Evolutionary conservation across 1,140 invertebrate genomes (phyloP).

Genomic region (Zaprionus lachaisei): DNA sequence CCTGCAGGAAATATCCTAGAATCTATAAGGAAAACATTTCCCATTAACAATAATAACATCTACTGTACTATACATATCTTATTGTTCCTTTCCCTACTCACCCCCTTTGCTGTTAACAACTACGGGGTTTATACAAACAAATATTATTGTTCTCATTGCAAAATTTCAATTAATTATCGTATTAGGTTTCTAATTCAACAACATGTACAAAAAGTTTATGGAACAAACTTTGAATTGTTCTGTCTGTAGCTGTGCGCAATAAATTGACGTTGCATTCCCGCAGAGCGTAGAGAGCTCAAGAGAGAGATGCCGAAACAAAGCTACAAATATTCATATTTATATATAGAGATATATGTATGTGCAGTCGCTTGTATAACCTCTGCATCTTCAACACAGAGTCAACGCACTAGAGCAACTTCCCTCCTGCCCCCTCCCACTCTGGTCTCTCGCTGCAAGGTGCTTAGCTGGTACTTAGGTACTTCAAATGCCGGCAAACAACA

Average conservation of each 20-base stretch:
- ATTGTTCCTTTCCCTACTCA: neutral
- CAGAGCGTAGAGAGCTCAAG: neutral
- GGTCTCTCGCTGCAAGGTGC: neutral
- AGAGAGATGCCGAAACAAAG: neutral
- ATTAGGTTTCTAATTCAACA: neutral
- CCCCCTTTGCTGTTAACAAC: neutral
- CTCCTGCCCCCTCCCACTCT: neutral
- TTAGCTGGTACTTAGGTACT: slow-evolving; percentile 1
- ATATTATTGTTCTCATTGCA: neutral
- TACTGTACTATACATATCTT: neutral
- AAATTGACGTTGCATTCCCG: neutral
- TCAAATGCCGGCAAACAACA: slow-evolving; percentile 2
- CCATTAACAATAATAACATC: too few relatives aligned
- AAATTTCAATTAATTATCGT: slow-evolving; percentile 8
- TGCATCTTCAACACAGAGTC: neutral
- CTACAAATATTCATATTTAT: slow-evolving; percentile 4
- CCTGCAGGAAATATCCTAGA: too few relatives aligned
- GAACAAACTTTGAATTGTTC: neutral
- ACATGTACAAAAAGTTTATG: neutral
- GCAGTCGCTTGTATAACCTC: neutral
- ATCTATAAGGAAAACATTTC: too few relatives aligned
- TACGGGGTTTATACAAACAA: neutral
- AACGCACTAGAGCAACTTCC: neutral
- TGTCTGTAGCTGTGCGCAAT: neutral
- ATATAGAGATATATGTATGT: neutral